Evolutionary conservation across 1,140 invertebrate species (phyloP).

Genomic region (Piezodorus guildinii): DNA sequence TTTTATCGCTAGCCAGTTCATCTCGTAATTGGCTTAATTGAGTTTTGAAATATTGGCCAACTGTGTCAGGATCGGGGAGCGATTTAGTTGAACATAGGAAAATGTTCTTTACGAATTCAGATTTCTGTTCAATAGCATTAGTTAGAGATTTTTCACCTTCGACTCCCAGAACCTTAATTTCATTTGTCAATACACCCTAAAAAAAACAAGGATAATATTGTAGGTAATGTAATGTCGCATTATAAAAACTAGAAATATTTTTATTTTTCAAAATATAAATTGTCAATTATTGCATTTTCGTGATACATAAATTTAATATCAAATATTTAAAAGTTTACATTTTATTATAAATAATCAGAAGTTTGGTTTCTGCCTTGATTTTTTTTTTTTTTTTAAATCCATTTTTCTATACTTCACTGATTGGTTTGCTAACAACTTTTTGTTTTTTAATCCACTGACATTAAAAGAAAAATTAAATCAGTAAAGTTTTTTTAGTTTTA

Average conservation of each 20-base stretch:
- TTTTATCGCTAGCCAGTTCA: constrained; percentile 52
- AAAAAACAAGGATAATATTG: neutral
- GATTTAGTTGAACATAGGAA: neutral
- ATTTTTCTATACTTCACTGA: too few relatives aligned
- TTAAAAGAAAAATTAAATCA: neutral
- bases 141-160: neutral
- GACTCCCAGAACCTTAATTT: neutral
- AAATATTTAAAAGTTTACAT: too few relatives aligned
- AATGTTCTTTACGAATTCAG: neutral
- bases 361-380: too few relatives aligned
- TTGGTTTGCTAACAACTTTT: too few relatives aligned
- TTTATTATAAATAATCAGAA: too few relatives aligned
- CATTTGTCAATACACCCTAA: neutral
- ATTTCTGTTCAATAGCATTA: neutral
- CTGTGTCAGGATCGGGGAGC: neutral
- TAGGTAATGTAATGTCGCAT: too few relatives aligned
- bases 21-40: constrained; percentile 48
- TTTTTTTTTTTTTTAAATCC: too few relatives aligned
- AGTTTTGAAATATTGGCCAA: neutral
- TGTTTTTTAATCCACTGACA: too few relatives aligned
- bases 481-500: neutral
- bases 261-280: too few relatives aligned
- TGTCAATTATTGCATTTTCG: too few relatives aligned
- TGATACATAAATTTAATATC: too few relatives aligned
- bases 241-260: too few relatives aligned